Evolutionary conservation across 1,140 invertebrate genomes (phyloP).

Genomic region (Maconellicoccus hirsutus): DNA sequence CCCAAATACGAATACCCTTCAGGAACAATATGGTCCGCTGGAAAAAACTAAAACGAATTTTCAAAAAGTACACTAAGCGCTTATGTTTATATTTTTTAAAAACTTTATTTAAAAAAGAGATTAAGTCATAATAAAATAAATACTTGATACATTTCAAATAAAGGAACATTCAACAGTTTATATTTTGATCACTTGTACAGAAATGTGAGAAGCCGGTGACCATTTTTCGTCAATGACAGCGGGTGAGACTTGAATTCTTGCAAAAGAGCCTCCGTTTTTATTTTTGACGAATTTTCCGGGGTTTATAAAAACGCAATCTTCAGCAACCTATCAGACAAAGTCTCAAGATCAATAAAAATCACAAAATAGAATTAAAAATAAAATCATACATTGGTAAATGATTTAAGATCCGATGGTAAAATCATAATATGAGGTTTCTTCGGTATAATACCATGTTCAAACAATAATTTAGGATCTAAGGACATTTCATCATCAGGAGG

Average conservation of each 20-base stretch:
- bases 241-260: constrained; percentile 38
- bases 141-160: neutral
- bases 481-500: constrained; percentile 53
- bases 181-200: constrained; percentile 29
- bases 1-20: constrained; percentile 57
- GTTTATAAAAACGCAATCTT: constrained; percentile 68
- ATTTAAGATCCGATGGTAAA: constrained; percentile 68
- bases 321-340: constrained; percentile 43
- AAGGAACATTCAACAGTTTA: constrained; percentile 26
- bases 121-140: neutral
- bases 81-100: too few relatives aligned
- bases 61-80: too few relatives aligned
- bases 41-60: neutral
- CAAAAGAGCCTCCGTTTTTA: constrained; percentile 43
- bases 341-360: neutral
- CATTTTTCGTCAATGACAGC: constrained; percentile 29
- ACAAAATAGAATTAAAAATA: neutral
- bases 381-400: constrained; percentile 59
- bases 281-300: constrained; percentile 65
- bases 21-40: constrained; percentile 53
- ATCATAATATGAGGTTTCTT: constrained; percentile 68
- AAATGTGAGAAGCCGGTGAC: constrained; percentile 31
- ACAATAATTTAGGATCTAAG: constrained; percentile 53
- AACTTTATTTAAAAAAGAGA: neutral
- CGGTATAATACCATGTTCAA: constrained; percentile 50